A percentile compares a stretch with the other conserved stretches of the same genome.
These are phyloP conservation scores for Novumbra hubbsi DNA, from an alignment of 2,797 vertebrate species.

Conservation along the genomic window DNA sequence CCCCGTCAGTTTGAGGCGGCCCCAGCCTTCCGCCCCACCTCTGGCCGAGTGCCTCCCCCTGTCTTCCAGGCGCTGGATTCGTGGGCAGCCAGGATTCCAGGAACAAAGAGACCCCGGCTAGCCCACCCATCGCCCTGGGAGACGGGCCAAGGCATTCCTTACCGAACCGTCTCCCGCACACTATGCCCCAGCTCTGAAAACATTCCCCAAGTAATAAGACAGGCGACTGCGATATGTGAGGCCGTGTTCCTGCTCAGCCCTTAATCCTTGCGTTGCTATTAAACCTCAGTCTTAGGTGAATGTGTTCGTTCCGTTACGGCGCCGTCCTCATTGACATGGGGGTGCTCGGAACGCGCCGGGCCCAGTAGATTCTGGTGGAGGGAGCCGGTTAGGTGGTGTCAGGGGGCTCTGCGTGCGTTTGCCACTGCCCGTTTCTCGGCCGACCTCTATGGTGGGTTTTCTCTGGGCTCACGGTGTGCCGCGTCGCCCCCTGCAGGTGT, in stretches of 20 bases:
- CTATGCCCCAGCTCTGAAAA: slow-evolving; percentile 36
- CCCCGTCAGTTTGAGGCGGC: background rate
- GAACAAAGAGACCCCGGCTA: slow-evolving; percentile 35
- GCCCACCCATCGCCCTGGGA: slow-evolving; percentile 44
- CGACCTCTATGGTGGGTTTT: background rate
- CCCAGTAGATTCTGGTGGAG: background rate
- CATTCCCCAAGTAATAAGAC: slow-evolving; percentile 51
- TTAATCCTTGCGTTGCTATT: background rate
- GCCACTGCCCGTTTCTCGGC: background rate
- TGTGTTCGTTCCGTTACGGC: background rate
- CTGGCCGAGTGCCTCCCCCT: slow-evolving; percentile 20
- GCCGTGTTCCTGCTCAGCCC: background rate
- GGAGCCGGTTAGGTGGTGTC: background rate
- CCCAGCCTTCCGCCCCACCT: slow-evolving; percentile 10
- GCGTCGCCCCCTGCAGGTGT: slow-evolving; percentile 70
- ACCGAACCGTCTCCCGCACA: slow-evolving; percentile 24
- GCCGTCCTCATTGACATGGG: background rate
- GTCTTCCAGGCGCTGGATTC: slow-evolving; percentile 40
- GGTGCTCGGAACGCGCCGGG: no score
- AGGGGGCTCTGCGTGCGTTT: background rate
- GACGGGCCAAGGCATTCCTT: slow-evolving; percentile 40
- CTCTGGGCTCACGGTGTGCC: background rate
- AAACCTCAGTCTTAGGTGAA: background rate
- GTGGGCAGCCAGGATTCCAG: slow-evolving; percentile 42
- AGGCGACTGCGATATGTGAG: slow-evolving; percentile 10